Evolutionary conservation across 2,113 vertebrate species (phyloP).

Genomic region (Trichechus manatus): DNA sequence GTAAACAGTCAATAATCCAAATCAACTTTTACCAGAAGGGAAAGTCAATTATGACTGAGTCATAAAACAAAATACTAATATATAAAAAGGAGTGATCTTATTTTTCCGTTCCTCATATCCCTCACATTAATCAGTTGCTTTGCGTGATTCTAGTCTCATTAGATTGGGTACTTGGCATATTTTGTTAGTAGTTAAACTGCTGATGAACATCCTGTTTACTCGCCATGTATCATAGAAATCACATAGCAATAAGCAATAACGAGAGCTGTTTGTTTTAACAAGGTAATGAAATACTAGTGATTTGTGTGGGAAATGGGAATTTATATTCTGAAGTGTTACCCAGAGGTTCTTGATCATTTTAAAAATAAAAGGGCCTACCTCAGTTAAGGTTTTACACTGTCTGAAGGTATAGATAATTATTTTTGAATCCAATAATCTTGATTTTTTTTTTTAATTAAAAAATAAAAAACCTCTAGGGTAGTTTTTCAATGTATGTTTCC

Average conservation of each 20-base stretch:
- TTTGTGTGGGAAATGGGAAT: not conserved
- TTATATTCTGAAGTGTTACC: constrained; percentile 1
- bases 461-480: not conserved
- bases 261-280: not conserved
- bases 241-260: not conserved
- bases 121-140: not conserved
- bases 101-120: not conserved
- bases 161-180: constrained; percentile 8
- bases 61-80: constrained; percentile 52
- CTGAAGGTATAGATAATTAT: not conserved
- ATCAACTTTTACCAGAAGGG: constrained; percentile 37
- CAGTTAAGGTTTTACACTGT: not conserved
- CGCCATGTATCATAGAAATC: not conserved
- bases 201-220: not conserved
- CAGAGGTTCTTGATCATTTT: constrained; percentile 31
- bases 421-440: constrained; percentile 2
- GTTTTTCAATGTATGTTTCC: not conserved
- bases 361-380: constrained; percentile 20
- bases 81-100: not conserved
- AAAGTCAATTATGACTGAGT: constrained; percentile 20
- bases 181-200: constrained; percentile 27
- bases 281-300: not conserved
- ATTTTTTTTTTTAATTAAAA: not conserved
- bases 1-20: constrained; percentile 60
- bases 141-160: not conserved